phyloP scores from a whole-genome alignment of 2,113 vertebrate species.

The Cygnus buccinator region DNA sequence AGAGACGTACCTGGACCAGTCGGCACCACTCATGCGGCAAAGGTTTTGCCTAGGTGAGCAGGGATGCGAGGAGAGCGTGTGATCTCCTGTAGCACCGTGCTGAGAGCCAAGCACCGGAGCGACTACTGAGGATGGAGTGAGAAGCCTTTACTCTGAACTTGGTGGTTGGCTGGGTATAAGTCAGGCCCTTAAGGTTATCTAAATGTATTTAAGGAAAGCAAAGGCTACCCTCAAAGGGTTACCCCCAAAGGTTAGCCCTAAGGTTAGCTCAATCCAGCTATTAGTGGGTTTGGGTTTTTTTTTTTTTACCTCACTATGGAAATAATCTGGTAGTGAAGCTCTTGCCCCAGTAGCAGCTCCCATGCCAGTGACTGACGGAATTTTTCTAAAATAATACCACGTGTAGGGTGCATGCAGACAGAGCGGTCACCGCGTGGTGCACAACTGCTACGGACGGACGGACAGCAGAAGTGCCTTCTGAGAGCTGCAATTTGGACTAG shows the following conservation, averaged over 20 bases:
- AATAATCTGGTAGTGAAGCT: neutral
- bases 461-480: neutral
- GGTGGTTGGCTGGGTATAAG: neutral
- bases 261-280: neutral
- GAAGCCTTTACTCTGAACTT: constrained; percentile 45
- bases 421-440: neutral
- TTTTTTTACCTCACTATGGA: neutral
- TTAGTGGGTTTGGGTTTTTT: neutral
- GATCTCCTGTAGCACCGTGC: neutral
- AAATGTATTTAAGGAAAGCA: neutral
- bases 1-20: neutral
- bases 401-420: neutral
- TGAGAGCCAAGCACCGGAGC: neutral
- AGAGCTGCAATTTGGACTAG: neutral
- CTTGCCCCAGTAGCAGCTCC: neutral
- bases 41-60: neutral
- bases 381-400: neutral
- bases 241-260: no score
- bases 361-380: neutral
- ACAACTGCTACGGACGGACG: neutral
- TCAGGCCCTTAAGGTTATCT: constrained; percentile 51
- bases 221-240: neutral
- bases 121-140: neutral
- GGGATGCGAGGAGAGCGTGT: neutral
- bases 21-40: neutral